Conservation (phyloP, 2,888 invertebrate genomes). For the Brenthis hecate region DNA sequence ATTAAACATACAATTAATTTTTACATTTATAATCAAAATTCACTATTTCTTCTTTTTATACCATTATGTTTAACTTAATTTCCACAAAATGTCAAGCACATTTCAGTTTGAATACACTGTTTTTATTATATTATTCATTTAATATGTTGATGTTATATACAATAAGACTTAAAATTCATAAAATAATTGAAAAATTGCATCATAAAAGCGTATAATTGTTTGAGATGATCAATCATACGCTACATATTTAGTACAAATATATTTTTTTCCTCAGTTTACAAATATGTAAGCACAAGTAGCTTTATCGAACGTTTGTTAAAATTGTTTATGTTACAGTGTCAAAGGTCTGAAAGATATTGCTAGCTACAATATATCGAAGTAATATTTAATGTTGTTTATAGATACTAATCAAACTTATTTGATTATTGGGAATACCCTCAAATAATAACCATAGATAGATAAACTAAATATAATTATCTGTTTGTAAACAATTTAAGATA, state of each 20-base stretch:
- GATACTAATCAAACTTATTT: background rate
- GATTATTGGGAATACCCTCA: slow-evolving; percentile 37
- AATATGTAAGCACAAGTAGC: too few relatives aligned
- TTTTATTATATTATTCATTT: too few relatives aligned
- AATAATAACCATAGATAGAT: slow-evolving; percentile 2
- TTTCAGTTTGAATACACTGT: too few relatives aligned
- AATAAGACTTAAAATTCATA: too few relatives aligned
- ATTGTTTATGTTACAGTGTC: slow-evolving; percentile 10
- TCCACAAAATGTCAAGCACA: background rate
- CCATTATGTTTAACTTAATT: too few relatives aligned
- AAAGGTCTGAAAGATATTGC: slow-evolving; percentile 42
- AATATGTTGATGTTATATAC: too few relatives aligned
- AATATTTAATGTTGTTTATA: background rate
- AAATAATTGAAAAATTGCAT: too few relatives aligned
- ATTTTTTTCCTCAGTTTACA: too few relatives aligned
- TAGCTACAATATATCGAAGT: slow-evolving; percentile 39
- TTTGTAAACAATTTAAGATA: background rate
- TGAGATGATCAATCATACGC: too few relatives aligned
- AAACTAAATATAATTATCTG: background rate
- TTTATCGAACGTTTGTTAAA: too few relatives aligned
- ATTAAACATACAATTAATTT: slow-evolving; percentile 31
- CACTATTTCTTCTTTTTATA: background rate
- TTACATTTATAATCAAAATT: background rate
- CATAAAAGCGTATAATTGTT: too few relatives aligned
- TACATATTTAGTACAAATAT: too few relatives aligned